These are phyloP conservation scores for Xenopus laevis DNA, from an alignment of 2,113 vertebrate species.

Conservation along the genomic window DNA sequence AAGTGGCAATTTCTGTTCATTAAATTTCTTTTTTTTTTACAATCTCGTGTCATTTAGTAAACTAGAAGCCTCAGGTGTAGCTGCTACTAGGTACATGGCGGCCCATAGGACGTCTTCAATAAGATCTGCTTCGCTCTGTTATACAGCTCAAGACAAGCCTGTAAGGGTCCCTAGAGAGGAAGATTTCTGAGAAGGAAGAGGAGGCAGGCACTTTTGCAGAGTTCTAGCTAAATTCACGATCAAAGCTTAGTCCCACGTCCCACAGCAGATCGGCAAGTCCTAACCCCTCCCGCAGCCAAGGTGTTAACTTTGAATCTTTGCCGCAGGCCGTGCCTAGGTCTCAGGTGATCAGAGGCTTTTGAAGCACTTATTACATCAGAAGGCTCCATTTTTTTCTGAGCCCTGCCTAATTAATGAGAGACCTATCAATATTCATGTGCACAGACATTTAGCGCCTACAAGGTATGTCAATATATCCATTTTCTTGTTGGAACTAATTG, in stretches of 20 bases:
- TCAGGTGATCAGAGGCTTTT: conserved; percentile 60
- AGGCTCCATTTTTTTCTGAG: conserved; percentile 49
- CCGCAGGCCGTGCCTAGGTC: conserved; percentile 58
- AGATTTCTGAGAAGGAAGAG: conserved; percentile 15
- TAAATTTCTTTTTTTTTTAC: no score
- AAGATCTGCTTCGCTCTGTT: background rate
- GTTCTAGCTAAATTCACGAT: conserved; percentile 35
- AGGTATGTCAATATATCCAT: conserved; percentile 67
- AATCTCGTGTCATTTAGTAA: no score
- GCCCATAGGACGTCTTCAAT: background rate
- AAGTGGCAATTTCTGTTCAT: no score
- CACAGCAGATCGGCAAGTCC: conserved; percentile 20
- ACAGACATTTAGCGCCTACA: conserved; percentile 65
- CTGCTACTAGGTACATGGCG: no score
- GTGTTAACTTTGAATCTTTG: conserved; percentile 63
- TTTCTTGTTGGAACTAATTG: conserved; percentile 58
- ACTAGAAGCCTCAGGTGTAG: no score
- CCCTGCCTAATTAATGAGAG: conserved; percentile 64
- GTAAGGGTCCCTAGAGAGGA: conserved; percentile 15
- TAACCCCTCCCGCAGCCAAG: conserved; percentile 47
- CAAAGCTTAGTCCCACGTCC: conserved; percentile 36
- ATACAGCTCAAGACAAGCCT: background rate
- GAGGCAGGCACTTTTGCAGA: conserved; percentile 1
- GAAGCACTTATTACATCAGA: conserved; percentile 59
- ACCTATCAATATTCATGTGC: conserved; percentile 65